A percentile compares a stretch with the other conserved stretches of the same genome.
Conservation (phyloP, 1,140 invertebrate species). For the Ooceraea biroi region DNA sequence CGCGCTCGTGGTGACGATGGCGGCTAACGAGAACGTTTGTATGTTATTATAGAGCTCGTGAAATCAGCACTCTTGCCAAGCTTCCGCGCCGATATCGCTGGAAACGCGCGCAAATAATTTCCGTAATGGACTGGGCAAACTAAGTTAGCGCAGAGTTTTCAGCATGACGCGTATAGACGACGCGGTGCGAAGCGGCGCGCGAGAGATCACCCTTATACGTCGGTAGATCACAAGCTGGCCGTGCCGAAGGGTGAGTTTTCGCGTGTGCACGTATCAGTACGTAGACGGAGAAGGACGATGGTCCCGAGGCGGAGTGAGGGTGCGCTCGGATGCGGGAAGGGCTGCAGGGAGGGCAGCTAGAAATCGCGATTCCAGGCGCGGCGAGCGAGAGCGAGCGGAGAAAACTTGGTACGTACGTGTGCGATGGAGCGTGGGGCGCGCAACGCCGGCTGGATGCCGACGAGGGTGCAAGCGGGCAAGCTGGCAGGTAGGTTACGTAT, state of each 20-base stretch:
- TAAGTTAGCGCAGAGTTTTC: conserved; percentile 63
- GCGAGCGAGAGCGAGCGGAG: neutral
- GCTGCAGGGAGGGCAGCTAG: too few species aligned
- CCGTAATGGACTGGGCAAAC: conserved; percentile 32
- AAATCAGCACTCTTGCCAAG: neutral
- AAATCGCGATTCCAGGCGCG: conserved; percentile 35
- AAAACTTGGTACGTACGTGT: conserved; percentile 60
- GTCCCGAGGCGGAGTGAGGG: neutral
- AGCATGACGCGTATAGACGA: neutral
- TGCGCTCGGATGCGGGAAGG: neutral
- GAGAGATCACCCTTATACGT: conserved; percentile 15
- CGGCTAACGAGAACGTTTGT: neutral
- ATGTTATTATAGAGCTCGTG: neutral
- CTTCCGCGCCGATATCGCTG: neutral
- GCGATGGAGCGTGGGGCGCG: conserved; percentile 29
- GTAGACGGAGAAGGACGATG: neutral
- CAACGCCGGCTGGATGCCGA: conserved; percentile 15
- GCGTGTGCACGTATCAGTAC: conserved; percentile 11
- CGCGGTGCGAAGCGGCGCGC: neutral
- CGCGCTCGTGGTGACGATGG: neutral
- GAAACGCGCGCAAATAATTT: conserved; percentile 45
- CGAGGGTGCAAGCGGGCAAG: conserved; percentile 59
- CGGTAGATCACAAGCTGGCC: conserved; percentile 53
- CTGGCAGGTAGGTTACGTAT: conserved; percentile 81
- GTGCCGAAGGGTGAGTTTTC: conserved; percentile 36